These are phyloP conservation scores for Nephrotoma flavescens DNA, from an alignment of 2,888 invertebrate genomes.

Conservation along the genomic window DNA sequence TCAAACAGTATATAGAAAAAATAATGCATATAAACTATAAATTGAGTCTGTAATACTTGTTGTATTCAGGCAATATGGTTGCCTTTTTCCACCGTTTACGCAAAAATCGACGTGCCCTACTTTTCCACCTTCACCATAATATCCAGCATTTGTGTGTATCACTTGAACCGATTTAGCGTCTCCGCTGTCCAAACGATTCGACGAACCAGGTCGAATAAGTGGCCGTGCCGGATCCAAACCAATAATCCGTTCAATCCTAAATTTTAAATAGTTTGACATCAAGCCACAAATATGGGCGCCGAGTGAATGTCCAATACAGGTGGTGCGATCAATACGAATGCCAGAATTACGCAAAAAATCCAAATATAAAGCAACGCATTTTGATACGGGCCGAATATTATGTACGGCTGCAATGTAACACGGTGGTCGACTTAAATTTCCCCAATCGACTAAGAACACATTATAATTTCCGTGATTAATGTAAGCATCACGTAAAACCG, in stretches of 20 bases:
- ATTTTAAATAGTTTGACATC: slow-evolving; percentile 54
- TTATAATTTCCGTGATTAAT: slow-evolving; percentile 58
- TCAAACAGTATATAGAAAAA: slow-evolving; percentile 6
- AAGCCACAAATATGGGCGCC: slow-evolving; percentile 66
- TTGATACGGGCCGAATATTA: slow-evolving; percentile 54
- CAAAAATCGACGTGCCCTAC: slow-evolving; percentile 68
- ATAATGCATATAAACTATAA: too few species aligned
- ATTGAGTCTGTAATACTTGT: slow-evolving; percentile 34
- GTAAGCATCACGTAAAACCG: slow-evolving; percentile 61
- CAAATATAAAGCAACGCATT: slow-evolving; percentile 51
- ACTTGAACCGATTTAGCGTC: slow-evolving; percentile 65
- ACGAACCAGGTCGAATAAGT: slow-evolving; percentile 42
- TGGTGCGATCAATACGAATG: slow-evolving; percentile 45
- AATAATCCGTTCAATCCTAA: slow-evolving; percentile 57
- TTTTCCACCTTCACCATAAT: slow-evolving; percentile 58
- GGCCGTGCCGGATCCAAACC: slow-evolving; percentile 67
- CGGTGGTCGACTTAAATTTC: slow-evolving; percentile 49
- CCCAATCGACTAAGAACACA: slow-evolving; percentile 65
- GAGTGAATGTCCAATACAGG: slow-evolving; percentile 63
- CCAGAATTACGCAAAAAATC: slow-evolving; percentile 48
- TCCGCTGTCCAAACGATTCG: slow-evolving; percentile 50
- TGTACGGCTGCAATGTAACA: slow-evolving; percentile 64
- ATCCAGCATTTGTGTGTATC: slow-evolving; percentile 65
- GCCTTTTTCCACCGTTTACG: slow-evolving; percentile 57
- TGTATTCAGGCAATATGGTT: slow-evolving; percentile 59